These are phyloP conservation scores for Nematolebias whitei DNA, from an alignment of 2,113 vertebrate species.

Conservation along the genomic window DNA sequence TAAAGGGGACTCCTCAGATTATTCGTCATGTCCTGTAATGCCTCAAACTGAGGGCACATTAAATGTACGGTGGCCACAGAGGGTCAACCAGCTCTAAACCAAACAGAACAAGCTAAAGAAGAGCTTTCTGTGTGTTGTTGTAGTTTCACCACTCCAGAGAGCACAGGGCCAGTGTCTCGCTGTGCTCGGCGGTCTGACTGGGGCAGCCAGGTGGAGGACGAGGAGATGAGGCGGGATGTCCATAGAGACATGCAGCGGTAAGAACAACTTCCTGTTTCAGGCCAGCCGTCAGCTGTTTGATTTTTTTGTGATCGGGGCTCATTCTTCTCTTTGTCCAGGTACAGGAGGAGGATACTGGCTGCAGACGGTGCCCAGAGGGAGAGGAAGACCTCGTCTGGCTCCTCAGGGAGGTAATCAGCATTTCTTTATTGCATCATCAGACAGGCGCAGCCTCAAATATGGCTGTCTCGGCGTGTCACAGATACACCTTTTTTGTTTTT, in stretches of 20 bases:
- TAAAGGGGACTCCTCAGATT: no score
- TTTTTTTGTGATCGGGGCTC: neutral
- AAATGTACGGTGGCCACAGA: no score
- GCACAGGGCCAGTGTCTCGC: conserved; percentile 80
- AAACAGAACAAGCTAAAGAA: no score
- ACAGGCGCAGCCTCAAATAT: neutral
- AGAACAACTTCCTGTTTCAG: neutral
- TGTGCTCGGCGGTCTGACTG: conserved; percentile 81
- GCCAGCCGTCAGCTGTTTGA: neutral
- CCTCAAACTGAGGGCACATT: no score
- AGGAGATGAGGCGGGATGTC: conserved; percentile 87
- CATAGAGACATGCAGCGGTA: conserved; percentile 91
- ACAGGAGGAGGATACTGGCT: conserved; percentile 91
- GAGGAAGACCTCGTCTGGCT: conserved; percentile 87
- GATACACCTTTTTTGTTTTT: neutral
- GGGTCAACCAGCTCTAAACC: no score
- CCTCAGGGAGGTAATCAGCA: conserved; percentile 86
- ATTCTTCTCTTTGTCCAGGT: conserved; percentile 74
- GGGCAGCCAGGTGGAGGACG: conserved; percentile 90
- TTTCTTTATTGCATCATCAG: neutral
- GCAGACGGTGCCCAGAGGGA: conserved; percentile 85
- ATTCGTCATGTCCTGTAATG: no score
- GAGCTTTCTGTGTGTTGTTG: neutral
- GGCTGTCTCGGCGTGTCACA: no score
- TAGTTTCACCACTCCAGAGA: conserved; percentile 95